A percentile compares a stretch with the other conserved stretches of the same genome.
These are phyloP conservation scores for Lepus americanus DNA, from an alignment of 2,113 vertebrate genomes.

Conservation along the genomic window DNA sequence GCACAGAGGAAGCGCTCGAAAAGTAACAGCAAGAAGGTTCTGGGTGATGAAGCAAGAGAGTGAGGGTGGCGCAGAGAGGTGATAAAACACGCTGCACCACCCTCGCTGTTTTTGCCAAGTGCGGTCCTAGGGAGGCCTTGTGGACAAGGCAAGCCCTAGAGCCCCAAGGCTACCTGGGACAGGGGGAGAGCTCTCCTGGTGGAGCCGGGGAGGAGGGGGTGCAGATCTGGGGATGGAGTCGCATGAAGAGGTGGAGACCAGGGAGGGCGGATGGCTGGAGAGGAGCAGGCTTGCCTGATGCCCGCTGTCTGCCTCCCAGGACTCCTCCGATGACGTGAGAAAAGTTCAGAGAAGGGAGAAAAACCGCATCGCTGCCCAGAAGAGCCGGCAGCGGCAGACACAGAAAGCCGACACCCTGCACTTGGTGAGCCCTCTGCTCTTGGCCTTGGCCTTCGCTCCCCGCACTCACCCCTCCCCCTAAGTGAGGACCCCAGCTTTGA, in stretches of 20 bases:
- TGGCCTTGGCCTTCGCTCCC: constrained; percentile 70
- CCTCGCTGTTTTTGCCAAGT: constrained; percentile 15
- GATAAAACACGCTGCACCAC: constrained; percentile 10
- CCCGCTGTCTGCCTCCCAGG: constrained; percentile 85
- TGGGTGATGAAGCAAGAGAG: not conserved
- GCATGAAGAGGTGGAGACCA: not conserved
- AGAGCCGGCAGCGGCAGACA: constrained; percentile 97
- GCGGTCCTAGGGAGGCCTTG: not conserved
- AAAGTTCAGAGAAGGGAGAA: constrained; percentile 98
- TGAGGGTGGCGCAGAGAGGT: not conserved
- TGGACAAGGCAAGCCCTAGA: not conserved
- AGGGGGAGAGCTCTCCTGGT: not conserved
- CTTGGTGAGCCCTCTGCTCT: constrained; percentile 91
- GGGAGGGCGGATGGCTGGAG: not conserved
- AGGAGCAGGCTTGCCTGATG: not conserved
- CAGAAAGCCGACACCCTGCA: constrained; percentile 98
- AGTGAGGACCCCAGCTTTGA: not conserved
- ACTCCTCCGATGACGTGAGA: constrained; percentile 94
- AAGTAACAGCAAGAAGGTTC: constrained; percentile 17
- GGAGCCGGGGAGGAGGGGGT: not conserved
- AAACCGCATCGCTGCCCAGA: constrained; percentile 98
- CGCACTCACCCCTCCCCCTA: not conserved
- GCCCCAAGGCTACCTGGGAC: not conserved
- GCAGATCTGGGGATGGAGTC: not conserved
- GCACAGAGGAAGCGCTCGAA: not conserved